Percentiles rank a stretch among this genome's conserved stretches.
These are phyloP conservation scores for Reticulitermes lucifugus DNA, from an alignment of 2,888 invertebrate species.

Conservation along the genomic window DNA sequence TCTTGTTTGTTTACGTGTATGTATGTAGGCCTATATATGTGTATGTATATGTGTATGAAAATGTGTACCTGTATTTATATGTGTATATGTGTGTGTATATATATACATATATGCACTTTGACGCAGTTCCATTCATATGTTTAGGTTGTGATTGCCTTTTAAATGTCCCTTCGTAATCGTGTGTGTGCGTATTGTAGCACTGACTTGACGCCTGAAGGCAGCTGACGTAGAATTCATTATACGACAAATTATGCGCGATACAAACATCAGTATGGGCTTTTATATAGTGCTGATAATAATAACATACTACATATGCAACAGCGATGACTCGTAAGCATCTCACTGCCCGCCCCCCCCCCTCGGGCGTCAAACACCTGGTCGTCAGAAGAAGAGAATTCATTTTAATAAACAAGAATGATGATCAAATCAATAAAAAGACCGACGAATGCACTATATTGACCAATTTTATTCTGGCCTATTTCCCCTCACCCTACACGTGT, in stretches of 20 bases:
- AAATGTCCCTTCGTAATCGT: not conserved
- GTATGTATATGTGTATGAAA: no score
- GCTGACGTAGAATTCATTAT: not conserved
- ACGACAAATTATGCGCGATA: not conserved
- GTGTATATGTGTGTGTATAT: no score
- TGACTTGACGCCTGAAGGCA: not conserved
- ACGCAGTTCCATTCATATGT: no score
- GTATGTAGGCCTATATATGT: no score
- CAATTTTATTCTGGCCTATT: no score
- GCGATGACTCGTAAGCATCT: not conserved
- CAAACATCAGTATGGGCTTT: not conserved
- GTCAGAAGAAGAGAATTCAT: not conserved
- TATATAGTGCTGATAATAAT: not conserved
- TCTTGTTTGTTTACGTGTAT: no score
- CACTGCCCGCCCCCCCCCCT: not conserved
- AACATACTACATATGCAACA: not conserved
- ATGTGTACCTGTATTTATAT: no score
- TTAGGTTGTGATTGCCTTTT: not conserved
- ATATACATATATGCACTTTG: no score
- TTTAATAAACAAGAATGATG: not conserved
- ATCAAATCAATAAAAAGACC: no score
- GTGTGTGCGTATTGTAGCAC: no score
- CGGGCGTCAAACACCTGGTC: not conserved
- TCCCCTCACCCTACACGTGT: no score
- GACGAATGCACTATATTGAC: no score